These are phyloP conservation scores for Pangasius djambal DNA, from an alignment of 2,797 vertebrate genomes.

Conservation along the genomic window DNA sequence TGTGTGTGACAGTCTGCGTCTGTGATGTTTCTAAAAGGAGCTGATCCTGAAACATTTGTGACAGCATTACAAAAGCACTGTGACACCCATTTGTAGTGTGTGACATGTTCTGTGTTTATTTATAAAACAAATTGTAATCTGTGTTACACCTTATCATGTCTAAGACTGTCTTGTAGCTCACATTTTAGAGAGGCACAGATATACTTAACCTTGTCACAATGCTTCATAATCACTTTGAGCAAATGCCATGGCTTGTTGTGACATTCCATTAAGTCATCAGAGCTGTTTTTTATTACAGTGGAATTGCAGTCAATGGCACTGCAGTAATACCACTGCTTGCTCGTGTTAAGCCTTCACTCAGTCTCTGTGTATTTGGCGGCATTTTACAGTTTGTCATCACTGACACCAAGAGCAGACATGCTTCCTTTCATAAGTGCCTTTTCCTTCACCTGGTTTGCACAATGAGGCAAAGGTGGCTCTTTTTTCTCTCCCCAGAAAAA, in stretches of 20 bases:
- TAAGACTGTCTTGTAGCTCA: conserved; percentile 37
- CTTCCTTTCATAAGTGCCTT: conserved; percentile 50
- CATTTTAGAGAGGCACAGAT: conserved; percentile 22
- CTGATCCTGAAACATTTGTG: conserved; percentile 25
- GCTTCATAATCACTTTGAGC: conserved; percentile 31
- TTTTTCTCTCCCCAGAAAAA: conserved; percentile 47
- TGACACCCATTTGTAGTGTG: conserved; percentile 1
- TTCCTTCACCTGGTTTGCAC: conserved; percentile 58
- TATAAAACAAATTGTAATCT: conserved; percentile 25
- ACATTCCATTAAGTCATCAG: conserved; percentile 41
- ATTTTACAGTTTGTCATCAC: conserved; percentile 58
- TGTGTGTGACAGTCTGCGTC: conserved; percentile 33
- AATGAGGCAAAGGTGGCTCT: conserved; percentile 14
- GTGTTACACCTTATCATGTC: conserved; percentile 30
- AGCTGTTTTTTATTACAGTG: conserved; percentile 31
- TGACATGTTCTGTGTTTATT: conserved; percentile 43
- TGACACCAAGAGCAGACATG: conserved; percentile 62
- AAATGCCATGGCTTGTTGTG: conserved; percentile 29
- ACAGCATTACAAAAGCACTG: conserved; percentile 14
- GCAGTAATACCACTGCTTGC: conserved; percentile 52
- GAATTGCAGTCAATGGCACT: conserved; percentile 44
- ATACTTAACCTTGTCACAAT: conserved; percentile 48
- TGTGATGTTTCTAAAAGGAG: conserved; percentile 34
- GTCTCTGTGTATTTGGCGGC: conserved; percentile 43
- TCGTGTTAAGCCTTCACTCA: conserved; percentile 55